Conservation (phyloP, 2,888 invertebrate species). For the Camponotus fellah region DNA sequence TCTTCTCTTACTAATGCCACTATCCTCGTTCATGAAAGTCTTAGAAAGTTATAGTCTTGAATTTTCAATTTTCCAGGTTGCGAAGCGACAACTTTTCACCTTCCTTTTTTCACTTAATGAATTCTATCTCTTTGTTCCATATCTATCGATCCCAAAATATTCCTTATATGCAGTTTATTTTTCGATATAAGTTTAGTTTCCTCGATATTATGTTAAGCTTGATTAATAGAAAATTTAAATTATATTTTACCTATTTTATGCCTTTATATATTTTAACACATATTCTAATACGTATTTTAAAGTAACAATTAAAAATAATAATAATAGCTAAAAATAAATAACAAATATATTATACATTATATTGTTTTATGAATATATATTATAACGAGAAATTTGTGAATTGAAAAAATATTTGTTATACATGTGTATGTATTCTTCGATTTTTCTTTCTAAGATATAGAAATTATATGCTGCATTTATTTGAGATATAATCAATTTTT, state of each 20-base stretch:
- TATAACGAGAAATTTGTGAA: background rate
- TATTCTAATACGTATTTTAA: background rate
- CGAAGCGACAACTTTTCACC: constrained; percentile 65
- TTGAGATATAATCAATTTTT: background rate
- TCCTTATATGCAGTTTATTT: background rate
- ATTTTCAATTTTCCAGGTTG: constrained; percentile 62
- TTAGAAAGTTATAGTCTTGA: constrained; percentile 46
- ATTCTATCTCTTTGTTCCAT: constrained; percentile 49
- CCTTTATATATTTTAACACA: background rate
- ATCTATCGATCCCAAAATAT: constrained; percentile 54
- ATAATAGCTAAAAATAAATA: background rate
- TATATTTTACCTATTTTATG: background rate
- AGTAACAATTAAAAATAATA: background rate
- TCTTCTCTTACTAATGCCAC: constrained; percentile 38
- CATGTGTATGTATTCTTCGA: background rate
- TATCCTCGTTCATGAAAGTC: constrained; percentile 35
- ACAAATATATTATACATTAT: background rate
- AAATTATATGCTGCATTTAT: background rate
- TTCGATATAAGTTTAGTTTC: background rate
- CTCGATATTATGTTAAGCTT: background rate
- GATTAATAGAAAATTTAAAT: constrained; percentile 29
- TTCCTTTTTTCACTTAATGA: constrained; percentile 57
- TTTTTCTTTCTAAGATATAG: background rate
- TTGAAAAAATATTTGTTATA: background rate
- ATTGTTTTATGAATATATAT: background rate